Conservation (phyloP, 1,140 invertebrate species). For the Papilio glaucus region DNA sequence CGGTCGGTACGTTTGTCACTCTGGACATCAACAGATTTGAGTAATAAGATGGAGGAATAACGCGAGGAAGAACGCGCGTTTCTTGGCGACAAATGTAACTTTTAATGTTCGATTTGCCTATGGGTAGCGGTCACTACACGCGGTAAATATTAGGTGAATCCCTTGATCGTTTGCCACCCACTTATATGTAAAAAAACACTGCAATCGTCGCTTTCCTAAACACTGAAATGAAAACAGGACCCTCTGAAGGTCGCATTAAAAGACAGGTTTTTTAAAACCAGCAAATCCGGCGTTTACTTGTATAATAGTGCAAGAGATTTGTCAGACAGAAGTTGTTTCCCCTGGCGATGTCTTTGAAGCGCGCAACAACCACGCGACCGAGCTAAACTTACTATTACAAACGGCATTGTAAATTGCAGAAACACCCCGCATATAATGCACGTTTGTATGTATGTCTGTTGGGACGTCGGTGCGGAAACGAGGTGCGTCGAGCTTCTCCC, state of each 20-base stretch:
- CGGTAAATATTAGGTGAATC: no score
- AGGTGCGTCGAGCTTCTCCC: constrained; percentile 77
- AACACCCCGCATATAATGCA: constrained; percentile 61
- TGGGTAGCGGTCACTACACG: no score
- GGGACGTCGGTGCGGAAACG: constrained; percentile 72
- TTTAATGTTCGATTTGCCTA: no score
- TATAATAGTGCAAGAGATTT: background rate
- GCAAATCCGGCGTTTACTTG: background rate
- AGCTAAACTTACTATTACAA: constrained; percentile 53
- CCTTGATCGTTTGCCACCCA: no score
- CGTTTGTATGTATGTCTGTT: constrained; percentile 65
- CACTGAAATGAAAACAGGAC: no score
- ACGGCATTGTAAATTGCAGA: constrained; percentile 68
- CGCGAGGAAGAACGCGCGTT: no score
- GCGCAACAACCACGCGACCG: constrained; percentile 47
- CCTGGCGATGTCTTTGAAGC: constrained; percentile 44
- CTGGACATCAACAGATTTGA: no score
- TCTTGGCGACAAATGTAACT: no score
- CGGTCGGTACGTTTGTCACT: no score
- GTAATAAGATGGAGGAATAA: no score
- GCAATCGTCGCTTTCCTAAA: no score
- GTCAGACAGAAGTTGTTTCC: constrained; percentile 28
- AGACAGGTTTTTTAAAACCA: background rate
- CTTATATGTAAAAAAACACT: no score
- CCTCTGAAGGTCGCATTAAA: background rate